Conservation (phyloP, 1,140 invertebrate species). For the Neodiprion pinetum region DNA sequence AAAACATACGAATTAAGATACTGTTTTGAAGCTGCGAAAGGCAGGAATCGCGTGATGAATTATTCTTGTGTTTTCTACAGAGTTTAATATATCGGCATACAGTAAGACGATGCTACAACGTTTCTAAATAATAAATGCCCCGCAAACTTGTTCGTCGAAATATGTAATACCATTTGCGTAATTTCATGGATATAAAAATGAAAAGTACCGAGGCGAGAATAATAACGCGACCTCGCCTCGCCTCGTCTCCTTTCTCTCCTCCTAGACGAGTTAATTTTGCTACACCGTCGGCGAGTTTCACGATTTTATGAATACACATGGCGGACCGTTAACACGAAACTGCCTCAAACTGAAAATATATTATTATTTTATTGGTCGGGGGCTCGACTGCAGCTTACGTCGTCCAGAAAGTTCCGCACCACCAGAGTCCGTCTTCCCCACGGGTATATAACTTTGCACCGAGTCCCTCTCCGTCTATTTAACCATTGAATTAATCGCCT, state of each 20-base stretch:
- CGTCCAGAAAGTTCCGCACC: background rate
- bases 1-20: no score
- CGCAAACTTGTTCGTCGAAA: no score
- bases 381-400: background rate
- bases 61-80: no score
- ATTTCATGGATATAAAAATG: no score
- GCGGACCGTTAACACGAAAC: background rate
- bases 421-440: background rate
- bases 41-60: no score
- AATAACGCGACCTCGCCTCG: background rate
- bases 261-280: background rate
- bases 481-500: background rate
- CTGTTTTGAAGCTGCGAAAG: no score
- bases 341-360: background rate
- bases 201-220: no score
- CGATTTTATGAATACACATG: background rate
- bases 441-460: no score
- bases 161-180: no score
- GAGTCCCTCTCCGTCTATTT: background rate
- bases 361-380: background rate
- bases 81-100: no score
- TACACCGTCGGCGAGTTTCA: background rate
- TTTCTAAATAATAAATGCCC: no score
- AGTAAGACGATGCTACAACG: no score
- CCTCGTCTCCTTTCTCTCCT: background rate